These are phyloP conservation scores for Etheostoma spectabile DNA, from an alignment of 2,113 vertebrate genomes.

Conservation along the genomic window DNA sequence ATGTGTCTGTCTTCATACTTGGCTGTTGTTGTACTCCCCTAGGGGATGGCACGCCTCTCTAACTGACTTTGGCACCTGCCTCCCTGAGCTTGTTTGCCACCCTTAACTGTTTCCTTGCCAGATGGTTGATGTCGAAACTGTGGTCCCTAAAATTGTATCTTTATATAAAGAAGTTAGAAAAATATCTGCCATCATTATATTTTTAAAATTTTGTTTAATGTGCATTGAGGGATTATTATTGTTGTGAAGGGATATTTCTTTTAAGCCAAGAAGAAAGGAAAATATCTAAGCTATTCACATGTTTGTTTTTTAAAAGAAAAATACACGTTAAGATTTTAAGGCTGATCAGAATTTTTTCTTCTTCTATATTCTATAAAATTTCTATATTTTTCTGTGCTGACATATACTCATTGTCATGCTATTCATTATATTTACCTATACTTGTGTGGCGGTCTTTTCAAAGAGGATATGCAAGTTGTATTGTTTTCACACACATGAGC, in stretches of 20 bases:
- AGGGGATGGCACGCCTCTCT: slow-evolving; percentile 66
- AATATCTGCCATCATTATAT: neutral
- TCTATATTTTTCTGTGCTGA: neutral
- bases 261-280: neutral
- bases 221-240: neutral
- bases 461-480: slow-evolving; percentile 28
- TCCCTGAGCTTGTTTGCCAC: slow-evolving; percentile 50
- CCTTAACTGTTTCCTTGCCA: slow-evolving; percentile 52
- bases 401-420: neutral
- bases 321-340: neutral
- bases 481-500: slow-evolving; percentile 33
- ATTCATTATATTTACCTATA: neutral
- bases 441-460: no score
- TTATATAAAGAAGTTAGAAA: neutral
- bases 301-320: neutral
- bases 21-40: slow-evolving; percentile 56
- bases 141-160: neutral
- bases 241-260: neutral
- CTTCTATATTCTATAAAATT: no score
- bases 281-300: neutral
- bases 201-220: neutral
- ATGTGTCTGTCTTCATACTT: slow-evolving; percentile 50
- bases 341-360: neutral
- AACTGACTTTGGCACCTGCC: slow-evolving; percentile 69
- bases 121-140: neutral